phyloP scores from a whole-genome alignment of 2,888 invertebrate species.

The Agrilus biguttatus region DNA sequence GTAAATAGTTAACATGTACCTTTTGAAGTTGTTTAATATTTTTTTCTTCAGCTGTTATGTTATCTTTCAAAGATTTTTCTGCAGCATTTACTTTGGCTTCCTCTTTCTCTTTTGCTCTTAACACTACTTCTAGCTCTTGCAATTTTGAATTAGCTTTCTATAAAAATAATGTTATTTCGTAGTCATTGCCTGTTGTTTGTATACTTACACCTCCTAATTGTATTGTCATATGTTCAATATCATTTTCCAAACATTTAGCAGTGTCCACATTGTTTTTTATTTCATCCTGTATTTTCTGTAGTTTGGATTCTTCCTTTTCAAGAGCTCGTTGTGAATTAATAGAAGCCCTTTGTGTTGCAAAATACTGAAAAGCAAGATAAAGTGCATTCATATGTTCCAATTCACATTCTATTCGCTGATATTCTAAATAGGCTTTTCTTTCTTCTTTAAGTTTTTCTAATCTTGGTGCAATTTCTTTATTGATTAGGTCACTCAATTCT shows the following conservation, averaged over 20 bases:
- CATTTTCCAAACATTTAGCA: constrained; percentile 39
- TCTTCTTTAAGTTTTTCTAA: constrained; percentile 76
- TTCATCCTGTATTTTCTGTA: constrained; percentile 27
- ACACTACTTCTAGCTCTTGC: constrained; percentile 43
- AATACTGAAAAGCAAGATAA: constrained; percentile 58
- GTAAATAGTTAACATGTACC: constrained; percentile 7
- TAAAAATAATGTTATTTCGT: constrained; percentile 8
- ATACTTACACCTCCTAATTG: constrained; percentile 49
- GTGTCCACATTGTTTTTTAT: constrained; percentile 39
- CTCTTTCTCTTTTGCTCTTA: constrained; percentile 47
- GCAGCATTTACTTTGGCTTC: constrained; percentile 53
- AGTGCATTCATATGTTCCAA: constrained; percentile 67
- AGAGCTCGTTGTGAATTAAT: constrained; percentile 18
- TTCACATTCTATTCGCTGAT: constrained; percentile 72
- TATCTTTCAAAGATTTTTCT: constrained; percentile 48
- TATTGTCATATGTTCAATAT: constrained; percentile 46
- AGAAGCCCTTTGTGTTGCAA: constrained; percentile 22
- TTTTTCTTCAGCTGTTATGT: constrained; percentile 51
- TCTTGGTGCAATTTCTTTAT: constrained; percentile 84
- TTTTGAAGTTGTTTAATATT: constrained; percentile 51
- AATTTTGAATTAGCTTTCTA: constrained; percentile 55
- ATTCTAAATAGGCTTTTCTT: constrained; percentile 71
- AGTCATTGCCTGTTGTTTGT: constrained; percentile 1
- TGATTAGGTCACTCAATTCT: constrained; percentile 67
- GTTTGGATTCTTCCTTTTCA: constrained; percentile 16